These are phyloP conservation scores for Argya squamiceps DNA, from an alignment of 2,797 vertebrate genomes.

Conservation along the genomic window DNA sequence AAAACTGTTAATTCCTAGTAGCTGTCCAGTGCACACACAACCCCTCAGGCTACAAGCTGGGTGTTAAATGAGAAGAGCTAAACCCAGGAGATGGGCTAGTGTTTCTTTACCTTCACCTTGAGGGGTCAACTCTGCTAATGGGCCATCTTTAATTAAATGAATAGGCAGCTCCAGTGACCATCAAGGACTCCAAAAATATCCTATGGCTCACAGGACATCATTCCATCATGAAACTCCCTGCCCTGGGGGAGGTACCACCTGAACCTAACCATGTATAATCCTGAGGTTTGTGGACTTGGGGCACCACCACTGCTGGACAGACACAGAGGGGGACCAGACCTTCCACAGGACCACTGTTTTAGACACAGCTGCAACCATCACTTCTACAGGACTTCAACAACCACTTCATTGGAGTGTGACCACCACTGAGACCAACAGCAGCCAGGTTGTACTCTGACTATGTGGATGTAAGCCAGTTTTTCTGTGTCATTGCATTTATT, in stretches of 20 bases:
- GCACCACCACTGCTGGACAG: accelerated
- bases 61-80: not conserved
- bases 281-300: not conserved
- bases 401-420: not conserved
- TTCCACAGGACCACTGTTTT: not conserved
- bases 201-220: not conserved
- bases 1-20: not conserved
- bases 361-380: not conserved
- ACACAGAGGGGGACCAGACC: not conserved
- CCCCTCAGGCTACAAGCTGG: not conserved
- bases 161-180: not conserved
- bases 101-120: not conserved
- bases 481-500: not conserved
- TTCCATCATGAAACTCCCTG: not conserved
- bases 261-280: not conserved
- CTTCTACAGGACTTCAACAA: not conserved
- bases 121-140: not conserved
- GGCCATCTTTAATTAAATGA: not conserved
- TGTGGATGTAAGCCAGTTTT: not conserved
- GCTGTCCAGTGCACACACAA: not conserved
- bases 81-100: not conserved
- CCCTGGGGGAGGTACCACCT: not conserved
- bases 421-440: accelerated
- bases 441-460: not conserved
- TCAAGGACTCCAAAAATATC: not conserved